phyloP scores from a whole-genome alignment of 2,888 invertebrate species.

The Stenotaenia linearis region DNA sequence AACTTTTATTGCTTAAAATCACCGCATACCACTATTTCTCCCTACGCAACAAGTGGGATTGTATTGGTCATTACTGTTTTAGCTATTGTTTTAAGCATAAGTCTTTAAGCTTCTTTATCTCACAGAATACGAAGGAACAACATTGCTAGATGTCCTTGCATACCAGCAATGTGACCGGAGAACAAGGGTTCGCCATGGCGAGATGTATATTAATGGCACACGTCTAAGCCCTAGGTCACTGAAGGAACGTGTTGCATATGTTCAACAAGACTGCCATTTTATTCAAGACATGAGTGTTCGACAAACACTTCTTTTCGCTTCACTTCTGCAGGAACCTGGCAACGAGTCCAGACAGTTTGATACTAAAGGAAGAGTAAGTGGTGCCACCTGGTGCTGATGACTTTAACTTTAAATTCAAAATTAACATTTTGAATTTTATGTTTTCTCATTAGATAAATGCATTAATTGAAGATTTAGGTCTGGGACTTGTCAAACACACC shows the following conservation, averaged over 20 bases:
- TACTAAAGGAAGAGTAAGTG: conserved; percentile 63
- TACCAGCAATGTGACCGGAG: conserved; percentile 57
- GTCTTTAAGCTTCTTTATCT: neutral
- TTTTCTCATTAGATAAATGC: conserved; percentile 64
- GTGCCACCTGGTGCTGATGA: conserved; percentile 29
- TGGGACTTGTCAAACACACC: conserved; percentile 82
- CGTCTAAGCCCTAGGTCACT: conserved; percentile 66
- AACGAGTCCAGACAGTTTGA: conserved; percentile 56
- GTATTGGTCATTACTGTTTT: too few species aligned
- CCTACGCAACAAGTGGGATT: too few species aligned
- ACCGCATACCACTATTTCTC: too few species aligned
- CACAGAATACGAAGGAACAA: conserved; percentile 64
- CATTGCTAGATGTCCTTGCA: conserved; percentile 77
- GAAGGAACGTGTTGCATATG: conserved; percentile 66
- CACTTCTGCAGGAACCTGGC: conserved; percentile 60
- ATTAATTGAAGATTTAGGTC: conserved; percentile 81
- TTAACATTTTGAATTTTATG: neutral
- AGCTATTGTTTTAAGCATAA: too few species aligned
- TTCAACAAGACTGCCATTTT: conserved; percentile 67
- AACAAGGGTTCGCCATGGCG: conserved; percentile 58
- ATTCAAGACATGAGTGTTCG: conserved; percentile 83
- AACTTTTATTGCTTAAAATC: too few species aligned
- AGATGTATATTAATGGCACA: conserved; percentile 81
- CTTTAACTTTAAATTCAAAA: neutral
- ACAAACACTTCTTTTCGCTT: conserved; percentile 79